Base-by-base conservation (phyloP, 2,888 invertebrate species). In the Eremobia ochroleuca region DNA sequence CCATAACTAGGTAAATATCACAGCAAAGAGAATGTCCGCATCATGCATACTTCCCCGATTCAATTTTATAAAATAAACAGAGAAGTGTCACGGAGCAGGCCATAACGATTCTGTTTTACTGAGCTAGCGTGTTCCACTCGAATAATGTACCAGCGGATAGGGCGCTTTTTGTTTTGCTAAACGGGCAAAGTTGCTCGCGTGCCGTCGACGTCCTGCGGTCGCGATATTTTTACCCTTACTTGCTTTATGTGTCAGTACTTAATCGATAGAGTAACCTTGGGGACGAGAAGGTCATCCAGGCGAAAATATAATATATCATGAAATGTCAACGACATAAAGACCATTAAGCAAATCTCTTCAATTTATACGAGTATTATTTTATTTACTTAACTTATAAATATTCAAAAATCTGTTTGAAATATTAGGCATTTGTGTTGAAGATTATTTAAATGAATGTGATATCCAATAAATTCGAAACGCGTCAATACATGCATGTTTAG, bases 161-260 rank as follows among this genome's bases (percentile, higher is more conserved):
- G 81, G 73, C 52, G 78, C 85, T 85, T 89, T 88, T 90, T 88
- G 89, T 91, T 87, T 87, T 79, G 80, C 76, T 83, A 89, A 92
- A 92, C 88, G 88, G 72, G 81, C 82, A 72, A 91, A 90, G 86
- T 90, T 90, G 82, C 73, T 90, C 76, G 88, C 90, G 90, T 91
- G 90, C 65, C 79, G 74, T 31, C 64, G 34, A 49, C 65, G 59
- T 84, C 85, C 78, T 89, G 91, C 82, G 89, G 90, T 87, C 75
- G 66, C 81, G 73, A 80, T 83, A 84, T 85, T 87, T 84, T 82
- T 85, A 83, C 85, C 82, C 86, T 77, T 83, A 77, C 82, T 79
- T 70, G 68, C 69, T 85, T 82, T 86, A 82, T 81, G 76, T 86
- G 84, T 76, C 81, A 81, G 79, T 76, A 78, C 71, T 43, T 75